Evolutionary conservation across 2,797 vertebrate species (phyloP), one percentile per base, ranked within the genome.

Genomic region (Spheniscus humboldti): DNA sequence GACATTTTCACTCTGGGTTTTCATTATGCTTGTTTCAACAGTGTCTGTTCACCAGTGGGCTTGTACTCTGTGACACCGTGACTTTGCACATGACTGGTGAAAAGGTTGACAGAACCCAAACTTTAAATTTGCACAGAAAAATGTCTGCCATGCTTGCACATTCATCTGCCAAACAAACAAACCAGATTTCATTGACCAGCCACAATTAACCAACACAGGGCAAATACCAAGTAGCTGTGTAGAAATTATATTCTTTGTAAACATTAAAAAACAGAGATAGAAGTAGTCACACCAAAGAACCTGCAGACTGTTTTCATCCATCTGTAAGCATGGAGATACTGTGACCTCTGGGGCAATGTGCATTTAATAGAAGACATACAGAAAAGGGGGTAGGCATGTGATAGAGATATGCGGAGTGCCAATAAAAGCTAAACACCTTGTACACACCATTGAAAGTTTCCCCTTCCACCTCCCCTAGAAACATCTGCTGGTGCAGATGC

Each of bases 401-500:
- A 43, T 62, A 67, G 37, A 83, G 47, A 31, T 39, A 30, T 20
- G 10, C 45, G 39, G 60, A 75, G 50, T 73, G 39, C 82, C 87
- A 69, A 0, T 74, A 52, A 83, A 79, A 95, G 53, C 48, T 72
- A 20, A 94, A 71, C 39, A 86, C 50, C 48, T 76, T 47, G 20
- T 73, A 62, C 52, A 28, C 35, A 63, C 18, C 55, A 28, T 10
- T 63, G 33, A 25, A 63, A 57, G 17, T 59, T 90, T 91, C 73
- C 63, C 50, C 47, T 95, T 92, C 59, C 50, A 43, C 43, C 66
- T 72, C 50, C 45, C 35, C 48, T 83, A 62, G 82, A 75, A 92
- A 86, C 86, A 90, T 90, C 92, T 97, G 93, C 53, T 69, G 9
- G 60, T 77, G 56, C 83, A 85, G 94, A 91, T 96, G 88, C 72